Conservation (phyloP, 2,113 vertebrate genomes). For the Neomonachus schauinslandi region DNA sequence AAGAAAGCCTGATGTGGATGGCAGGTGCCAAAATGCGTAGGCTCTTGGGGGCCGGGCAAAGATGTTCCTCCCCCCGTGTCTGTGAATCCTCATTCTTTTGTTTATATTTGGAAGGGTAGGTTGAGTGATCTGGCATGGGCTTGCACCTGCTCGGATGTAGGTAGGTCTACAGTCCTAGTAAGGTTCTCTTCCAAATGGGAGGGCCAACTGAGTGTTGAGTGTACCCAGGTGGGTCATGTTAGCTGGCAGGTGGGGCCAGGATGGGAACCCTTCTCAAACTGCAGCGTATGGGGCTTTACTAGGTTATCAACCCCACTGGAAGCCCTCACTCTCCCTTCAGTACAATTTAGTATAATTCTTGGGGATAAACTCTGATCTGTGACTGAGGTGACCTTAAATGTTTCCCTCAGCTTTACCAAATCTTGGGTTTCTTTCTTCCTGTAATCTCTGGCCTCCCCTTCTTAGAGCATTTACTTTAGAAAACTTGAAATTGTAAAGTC, state of each 20-base stretch:
- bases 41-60: not conserved
- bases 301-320: too few species aligned
- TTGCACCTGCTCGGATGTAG: not conserved
- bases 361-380: too few species aligned
- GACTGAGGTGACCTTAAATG: not conserved
- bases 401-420: not conserved
- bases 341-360: not conserved
- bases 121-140: not conserved
- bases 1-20: not conserved
- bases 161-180: not conserved
- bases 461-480: not conserved
- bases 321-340: not conserved
- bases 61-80: not conserved
- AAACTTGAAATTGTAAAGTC: not conserved
- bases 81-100: not conserved
- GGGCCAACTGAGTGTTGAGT: not conserved
- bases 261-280: not conserved
- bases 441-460: not conserved
- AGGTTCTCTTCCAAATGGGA: not conserved
- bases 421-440: not conserved
- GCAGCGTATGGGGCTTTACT: not conserved
- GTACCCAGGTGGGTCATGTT: not conserved
- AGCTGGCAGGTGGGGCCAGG: not conserved
- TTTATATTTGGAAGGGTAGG: not conserved
- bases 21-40: not conserved